These are phyloP conservation scores for Euleptes europaea DNA, from an alignment of 2,113 vertebrate genomes.

Conservation along the genomic window DNA sequence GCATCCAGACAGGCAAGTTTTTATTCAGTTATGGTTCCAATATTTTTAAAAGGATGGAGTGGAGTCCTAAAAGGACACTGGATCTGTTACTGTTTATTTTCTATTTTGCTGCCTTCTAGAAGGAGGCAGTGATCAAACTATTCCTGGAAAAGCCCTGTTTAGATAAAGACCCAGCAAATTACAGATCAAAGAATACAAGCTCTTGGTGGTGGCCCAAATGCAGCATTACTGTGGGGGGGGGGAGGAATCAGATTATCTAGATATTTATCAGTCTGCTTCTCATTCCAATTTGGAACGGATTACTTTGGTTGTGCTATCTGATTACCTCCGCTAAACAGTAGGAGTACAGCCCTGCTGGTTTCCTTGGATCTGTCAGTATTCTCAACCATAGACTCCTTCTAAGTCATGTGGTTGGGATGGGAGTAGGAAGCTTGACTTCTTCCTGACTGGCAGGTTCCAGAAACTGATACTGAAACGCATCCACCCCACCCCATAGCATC, in stretches of 20 bases:
- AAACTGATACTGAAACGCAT: neutral
- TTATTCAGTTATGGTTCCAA: neutral
- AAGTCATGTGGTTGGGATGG: neutral
- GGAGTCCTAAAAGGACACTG: too few relatives aligned
- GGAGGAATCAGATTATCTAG: too few relatives aligned
- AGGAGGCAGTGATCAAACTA: neutral
- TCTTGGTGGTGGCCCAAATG: too few relatives aligned
- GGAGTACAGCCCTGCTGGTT: neutral
- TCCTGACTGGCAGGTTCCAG: neutral
- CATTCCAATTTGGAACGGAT: too few relatives aligned
- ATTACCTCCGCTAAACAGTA: too few relatives aligned
- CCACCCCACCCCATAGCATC: neutral
- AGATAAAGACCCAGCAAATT: neutral
- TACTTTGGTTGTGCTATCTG: too few relatives aligned
- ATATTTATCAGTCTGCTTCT: too few relatives aligned
- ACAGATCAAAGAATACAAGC: neutral
- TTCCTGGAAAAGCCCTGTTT: neutral
- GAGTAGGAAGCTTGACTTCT: neutral
- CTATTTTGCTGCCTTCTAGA: neutral
- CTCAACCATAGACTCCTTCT: neutral
- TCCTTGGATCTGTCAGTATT: neutral
- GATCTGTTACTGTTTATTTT: neutral
- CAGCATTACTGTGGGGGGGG: too few relatives aligned
- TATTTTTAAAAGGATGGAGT: too few relatives aligned
- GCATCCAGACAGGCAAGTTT: neutral